phyloP scores from a whole-genome alignment of 2,113 vertebrate genomes.

The Peucedramus taeniatus region DNA sequence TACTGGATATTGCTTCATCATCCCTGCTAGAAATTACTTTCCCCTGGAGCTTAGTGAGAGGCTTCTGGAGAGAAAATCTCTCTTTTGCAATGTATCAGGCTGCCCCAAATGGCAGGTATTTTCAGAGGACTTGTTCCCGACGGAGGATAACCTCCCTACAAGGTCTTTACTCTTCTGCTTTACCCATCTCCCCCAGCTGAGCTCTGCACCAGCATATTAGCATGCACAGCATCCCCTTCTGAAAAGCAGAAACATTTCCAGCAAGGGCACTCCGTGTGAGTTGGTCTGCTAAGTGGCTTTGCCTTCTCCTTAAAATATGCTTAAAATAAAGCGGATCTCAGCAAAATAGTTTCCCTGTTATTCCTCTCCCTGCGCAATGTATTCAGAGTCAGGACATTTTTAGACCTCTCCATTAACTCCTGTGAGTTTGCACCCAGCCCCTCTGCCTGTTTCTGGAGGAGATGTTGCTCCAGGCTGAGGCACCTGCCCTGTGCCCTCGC shows the following conservation, averaged over 20 bases:
- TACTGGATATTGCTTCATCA: slow-evolving; percentile 4
- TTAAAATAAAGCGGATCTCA: slow-evolving; percentile 20
- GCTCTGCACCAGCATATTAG: not conserved
- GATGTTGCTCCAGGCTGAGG: not conserved
- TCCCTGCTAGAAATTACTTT: not conserved
- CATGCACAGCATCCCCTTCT: slow-evolving; percentile 28
- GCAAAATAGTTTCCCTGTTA: not conserved
- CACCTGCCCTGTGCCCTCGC: not conserved
- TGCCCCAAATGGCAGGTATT: not conserved
- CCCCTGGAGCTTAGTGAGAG: not conserved
- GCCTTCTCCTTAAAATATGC: not conserved
- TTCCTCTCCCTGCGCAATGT: not conserved
- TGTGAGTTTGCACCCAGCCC: not conserved
- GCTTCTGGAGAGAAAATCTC: not conserved
- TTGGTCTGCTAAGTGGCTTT: slow-evolving; percentile 6
- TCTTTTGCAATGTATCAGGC: not conserved
- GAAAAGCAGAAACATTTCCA: slow-evolving; percentile 25
- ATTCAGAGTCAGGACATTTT: not conserved
- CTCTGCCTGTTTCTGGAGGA: not conserved
- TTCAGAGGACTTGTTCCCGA: not conserved
- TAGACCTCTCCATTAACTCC: not conserved
- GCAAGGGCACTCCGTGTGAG: slow-evolving; percentile 21
- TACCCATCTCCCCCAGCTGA: not conserved
- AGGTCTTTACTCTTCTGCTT: not conserved
- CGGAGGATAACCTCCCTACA: slow-evolving; percentile 36